Base-by-base conservation (phyloP, 2,888 invertebrate genomes). In the Smittia sp. region DNA sequence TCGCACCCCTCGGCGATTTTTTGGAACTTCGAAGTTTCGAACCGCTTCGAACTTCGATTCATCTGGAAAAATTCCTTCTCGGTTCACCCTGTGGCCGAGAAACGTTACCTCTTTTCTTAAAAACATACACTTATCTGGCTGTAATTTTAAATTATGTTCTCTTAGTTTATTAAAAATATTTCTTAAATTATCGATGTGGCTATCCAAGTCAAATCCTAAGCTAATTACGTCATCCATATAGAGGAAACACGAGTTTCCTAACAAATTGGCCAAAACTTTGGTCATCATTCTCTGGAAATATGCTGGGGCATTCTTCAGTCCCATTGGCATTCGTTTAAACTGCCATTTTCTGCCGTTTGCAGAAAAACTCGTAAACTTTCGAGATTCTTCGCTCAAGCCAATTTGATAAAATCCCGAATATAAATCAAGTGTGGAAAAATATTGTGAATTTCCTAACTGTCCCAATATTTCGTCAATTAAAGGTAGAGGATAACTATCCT, bases 211-310 rank as follows among this genome's bases (percentile, higher is more conserved):
- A n/a, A n/a, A n/a, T n/a, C n/a, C n/a, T n/a, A n/a, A n/a, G n/a
- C n/a, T n/a, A n/a, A n/a, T n/a, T n/a, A n/a, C n/a, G n/a, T 80
- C 79, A 46, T 80, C 80, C 27, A 79, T 75, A 75, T 79, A 81
- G 0, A 80, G 78, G 0, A 79, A 76, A 54, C 78, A 78, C 15
- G 74, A 74, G 18, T 75, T 76, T 3, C 76, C 75, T 74, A 76
- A 76, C 0, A 78, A 25, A 1, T 78, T 76, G 0, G 69, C n/a
- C 0, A 79, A 70, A 0, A 79, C 75, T 0, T 54, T 67, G 54
- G 79, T 76, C 76, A 78, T 78, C 4, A 78, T 7, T 2, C 77
- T 62, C 67, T 78, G 77, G 22, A 79, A 78, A 0, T 76, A 77
- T 0, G 77, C 76, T 0, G 77, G 76, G 0, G 77, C 75, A 18